These are phyloP conservation scores for Myocastor coypus DNA, from an alignment of 2,113 vertebrate species.

Conservation along the genomic window DNA sequence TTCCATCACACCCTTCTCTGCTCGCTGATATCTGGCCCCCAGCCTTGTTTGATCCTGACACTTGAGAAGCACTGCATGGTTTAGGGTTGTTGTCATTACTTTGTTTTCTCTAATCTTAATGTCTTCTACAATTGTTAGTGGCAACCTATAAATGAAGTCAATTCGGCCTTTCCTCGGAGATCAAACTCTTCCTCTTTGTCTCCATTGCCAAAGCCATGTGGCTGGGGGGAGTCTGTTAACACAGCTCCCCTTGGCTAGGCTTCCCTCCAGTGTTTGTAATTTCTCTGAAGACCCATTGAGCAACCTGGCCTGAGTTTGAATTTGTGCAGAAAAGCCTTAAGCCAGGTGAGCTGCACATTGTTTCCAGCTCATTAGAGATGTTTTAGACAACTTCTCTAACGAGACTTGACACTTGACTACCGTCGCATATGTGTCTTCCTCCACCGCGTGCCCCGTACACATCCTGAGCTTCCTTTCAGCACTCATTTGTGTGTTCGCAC, in stretches of 20 bases:
- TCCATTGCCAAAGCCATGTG: conserved; percentile 35
- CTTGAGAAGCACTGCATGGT: conserved; percentile 38
- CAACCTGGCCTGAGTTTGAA: conserved; percentile 79
- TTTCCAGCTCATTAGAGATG: conserved; percentile 82
- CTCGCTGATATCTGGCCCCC: conserved; percentile 75
- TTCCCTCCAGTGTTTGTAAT: conserved; percentile 73
- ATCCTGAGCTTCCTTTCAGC: neutral
- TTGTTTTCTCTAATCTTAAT: neutral
- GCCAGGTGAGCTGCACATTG: conserved; percentile 76
- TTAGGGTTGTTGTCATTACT: neutral
- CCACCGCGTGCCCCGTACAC: neutral
- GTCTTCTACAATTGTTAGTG: neutral
- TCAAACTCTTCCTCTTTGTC: neutral
- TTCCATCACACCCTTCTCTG: conserved; percentile 75
- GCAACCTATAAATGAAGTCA: neutral
- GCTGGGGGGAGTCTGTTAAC: conserved; percentile 58
- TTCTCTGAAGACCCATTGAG: conserved; percentile 80
- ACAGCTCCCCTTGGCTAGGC: conserved; percentile 72
- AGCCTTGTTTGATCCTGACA: conserved; percentile 67
- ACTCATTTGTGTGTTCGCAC: conserved; percentile 49
- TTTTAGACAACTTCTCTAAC: conserved; percentile 82
- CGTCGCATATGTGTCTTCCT: conserved; percentile 68
- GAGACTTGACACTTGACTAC: conserved; percentile 77
- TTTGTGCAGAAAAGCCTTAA: conserved; percentile 74
- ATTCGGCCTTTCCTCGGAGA: neutral